Base-by-base conservation (phyloP, 2,113 vertebrate genomes). In the Paedocypris sp. region DNA sequence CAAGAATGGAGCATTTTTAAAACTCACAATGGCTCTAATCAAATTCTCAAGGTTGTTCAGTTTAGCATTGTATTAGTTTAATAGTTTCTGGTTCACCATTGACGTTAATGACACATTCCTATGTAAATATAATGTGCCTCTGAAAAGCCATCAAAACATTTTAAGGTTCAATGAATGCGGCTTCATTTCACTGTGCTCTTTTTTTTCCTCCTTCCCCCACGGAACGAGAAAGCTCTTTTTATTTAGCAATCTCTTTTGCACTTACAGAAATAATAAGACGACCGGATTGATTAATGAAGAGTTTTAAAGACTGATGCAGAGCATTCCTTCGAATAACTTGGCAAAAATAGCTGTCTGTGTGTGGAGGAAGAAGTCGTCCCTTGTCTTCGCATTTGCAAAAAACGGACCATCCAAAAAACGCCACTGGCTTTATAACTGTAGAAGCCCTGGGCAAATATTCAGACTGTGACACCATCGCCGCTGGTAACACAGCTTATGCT, bases 61-160 rank as follows among this genome's bases (percentile, higher is more conserved):
- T 92, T 91, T 91, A 88, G 88, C 89, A 93, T 90, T 91, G 90
- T 91, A 91, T 91, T 92, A 85, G 88, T 90, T 89, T 94, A 93
- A 94, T 91, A 89, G 91, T 91, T 91, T 92, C 90, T 90, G 86
- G 87, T 90, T 88, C 83, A 85, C 88, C 87, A 87, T 93, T 91
- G 90, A 89, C 87, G 91, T 90, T 93, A 94, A 94, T 91, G 89
- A 89, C 89, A 90, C 83, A 88, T 87, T 91, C 88, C 85, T 89
- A 83, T 92, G 90, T 90, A 94, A 92, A 92, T 89, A 90, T 86
- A 88, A 87, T 85, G 86, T 90, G 67, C 68, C 50, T 66, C 84
- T 79, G 85, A 88, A 88, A 91, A 91, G 86, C 85, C 88, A 90
- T 93, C 90, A 90, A 86, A 88, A 86, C 86, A 88, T 87, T 92